phyloP scores from a whole-genome alignment of 2,888 invertebrate genomes.

The Crepidodera aurea region DNA sequence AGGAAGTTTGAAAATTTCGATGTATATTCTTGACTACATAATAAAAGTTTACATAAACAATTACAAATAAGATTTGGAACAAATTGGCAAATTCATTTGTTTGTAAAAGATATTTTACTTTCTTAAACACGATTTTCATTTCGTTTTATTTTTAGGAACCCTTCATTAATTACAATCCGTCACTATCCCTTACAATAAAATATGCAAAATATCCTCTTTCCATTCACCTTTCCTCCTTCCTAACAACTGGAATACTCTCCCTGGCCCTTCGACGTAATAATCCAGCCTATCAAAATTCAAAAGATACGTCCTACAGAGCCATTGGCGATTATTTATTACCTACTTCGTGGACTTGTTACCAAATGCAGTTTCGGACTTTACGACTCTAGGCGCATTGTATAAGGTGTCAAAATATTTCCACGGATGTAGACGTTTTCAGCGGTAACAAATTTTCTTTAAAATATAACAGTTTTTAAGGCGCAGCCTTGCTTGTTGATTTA shows the following conservation, averaged over 20 bases:
- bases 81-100: too few species aligned
- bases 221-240: slow-evolving; percentile 16
- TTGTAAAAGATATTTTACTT: too few species aligned
- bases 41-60: too few species aligned
- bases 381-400: slow-evolving; percentile 19
- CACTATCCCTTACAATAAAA: slow-evolving; percentile 4
- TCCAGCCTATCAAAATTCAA: slow-evolving; percentile 21
- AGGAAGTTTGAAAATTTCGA: too few species aligned
- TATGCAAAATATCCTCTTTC: slow-evolving; percentile 18
- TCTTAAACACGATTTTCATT: neutral
- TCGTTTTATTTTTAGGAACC: neutral
- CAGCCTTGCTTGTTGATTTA: neutral
- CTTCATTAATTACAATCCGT: slow-evolving; percentile 8
- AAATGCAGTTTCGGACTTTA: slow-evolving; percentile 27
- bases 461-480: slow-evolving; percentile 1
- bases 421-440: slow-evolving; percentile 2
- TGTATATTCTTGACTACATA: too few species aligned
- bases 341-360: slow-evolving; percentile 13
- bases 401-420: slow-evolving; percentile 18
- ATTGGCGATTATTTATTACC: slow-evolving; percentile 26
- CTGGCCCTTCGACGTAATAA: slow-evolving; percentile 25
- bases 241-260: slow-evolving; percentile 16
- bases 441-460: slow-evolving; percentile 8
- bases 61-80: too few species aligned
- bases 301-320: slow-evolving; percentile 16